phyloP scores from a whole-genome alignment of 2,888 invertebrate genomes.

The Epinotia nisella region DNA sequence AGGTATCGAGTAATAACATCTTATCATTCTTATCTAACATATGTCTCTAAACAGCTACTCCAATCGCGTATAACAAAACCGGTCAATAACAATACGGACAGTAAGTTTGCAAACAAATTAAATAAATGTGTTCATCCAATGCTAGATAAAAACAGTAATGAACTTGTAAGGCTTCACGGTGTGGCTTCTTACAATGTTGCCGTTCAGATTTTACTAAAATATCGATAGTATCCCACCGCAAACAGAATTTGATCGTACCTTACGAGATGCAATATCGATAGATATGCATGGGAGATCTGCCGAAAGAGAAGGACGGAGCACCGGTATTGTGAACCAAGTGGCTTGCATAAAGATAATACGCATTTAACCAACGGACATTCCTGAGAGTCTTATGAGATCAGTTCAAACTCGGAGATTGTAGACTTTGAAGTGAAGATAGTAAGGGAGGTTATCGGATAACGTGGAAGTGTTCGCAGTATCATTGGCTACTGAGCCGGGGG shows the following conservation, averaged over 20 bases:
- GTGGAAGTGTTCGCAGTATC: slow-evolving; percentile 64
- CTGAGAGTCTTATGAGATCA: slow-evolving; percentile 65
- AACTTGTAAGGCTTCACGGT: not conserved
- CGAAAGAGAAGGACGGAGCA: slow-evolving; percentile 73
- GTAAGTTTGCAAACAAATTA: slow-evolving; percentile 16
- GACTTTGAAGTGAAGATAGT: slow-evolving; percentile 58
- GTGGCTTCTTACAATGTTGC: slow-evolving; percentile 22
- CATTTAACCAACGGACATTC: slow-evolving; percentile 73
- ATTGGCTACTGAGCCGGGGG: slow-evolving; percentile 77
- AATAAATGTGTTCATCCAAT: not conserved
- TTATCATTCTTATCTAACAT: slow-evolving; percentile 5
- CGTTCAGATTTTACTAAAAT: slow-evolving; percentile 29
- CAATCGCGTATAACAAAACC: not conserved
- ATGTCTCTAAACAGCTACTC: not conserved
- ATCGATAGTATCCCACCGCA: slow-evolving; percentile 55
- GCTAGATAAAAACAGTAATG: slow-evolving; percentile 17
- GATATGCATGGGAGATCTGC: slow-evolving; percentile 78
- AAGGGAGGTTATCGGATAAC: slow-evolving; percentile 61
- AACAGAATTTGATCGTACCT: slow-evolving; percentile 64
- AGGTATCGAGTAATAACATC: not conserved
- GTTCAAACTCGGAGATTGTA: slow-evolving; percentile 53
- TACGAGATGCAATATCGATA: slow-evolving; percentile 76
- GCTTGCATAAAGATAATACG: slow-evolving; percentile 84
- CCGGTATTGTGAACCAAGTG: slow-evolving; percentile 82
- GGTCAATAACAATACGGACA: not conserved